A percentile compares a stretch with the other conserved stretches of the same genome.
Conservation (phyloP, 1,140 invertebrate species). For the Bombus cullumanus region DNA sequence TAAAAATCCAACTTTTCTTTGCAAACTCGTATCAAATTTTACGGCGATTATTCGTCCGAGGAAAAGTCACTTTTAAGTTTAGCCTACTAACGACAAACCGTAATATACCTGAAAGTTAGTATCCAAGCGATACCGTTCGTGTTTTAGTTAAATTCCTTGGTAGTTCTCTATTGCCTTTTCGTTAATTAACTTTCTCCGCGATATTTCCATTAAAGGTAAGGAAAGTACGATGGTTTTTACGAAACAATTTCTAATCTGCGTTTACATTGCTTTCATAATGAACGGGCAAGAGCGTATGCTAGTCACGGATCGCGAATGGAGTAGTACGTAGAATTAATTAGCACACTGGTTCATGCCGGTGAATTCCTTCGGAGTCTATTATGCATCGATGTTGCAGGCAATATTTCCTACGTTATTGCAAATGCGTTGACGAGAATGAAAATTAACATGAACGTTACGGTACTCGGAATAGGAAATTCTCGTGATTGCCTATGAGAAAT, state of each 20-base stretch:
- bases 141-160: too few species aligned
- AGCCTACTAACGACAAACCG: too few species aligned
- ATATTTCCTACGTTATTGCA: constrained; percentile 14
- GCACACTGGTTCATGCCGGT: constrained; percentile 27
- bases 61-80: too few species aligned
- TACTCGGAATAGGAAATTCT: too few species aligned
- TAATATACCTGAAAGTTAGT: too few species aligned
- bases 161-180: neutral
- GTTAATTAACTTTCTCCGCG: neutral
- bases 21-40: too few species aligned
- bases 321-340: constrained; percentile 35
- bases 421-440: too few species aligned
- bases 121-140: too few species aligned
- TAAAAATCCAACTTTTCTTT: too few species aligned
- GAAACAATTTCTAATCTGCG: neutral
- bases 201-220: neutral
- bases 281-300: neutral
- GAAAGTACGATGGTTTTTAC: neutral
- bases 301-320: constrained; percentile 24
- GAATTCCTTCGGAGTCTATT: constrained; percentile 24
- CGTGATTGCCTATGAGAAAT: too few species aligned
- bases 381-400: neutral
- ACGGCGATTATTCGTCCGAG: too few species aligned
- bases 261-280: constrained; percentile 13
- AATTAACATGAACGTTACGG: too few species aligned